Evolutionary conservation across 2,888 invertebrate species (phyloP), one percentile per base, ranked within the genome.

Genomic region (Platynereis dumerilii): DNA sequence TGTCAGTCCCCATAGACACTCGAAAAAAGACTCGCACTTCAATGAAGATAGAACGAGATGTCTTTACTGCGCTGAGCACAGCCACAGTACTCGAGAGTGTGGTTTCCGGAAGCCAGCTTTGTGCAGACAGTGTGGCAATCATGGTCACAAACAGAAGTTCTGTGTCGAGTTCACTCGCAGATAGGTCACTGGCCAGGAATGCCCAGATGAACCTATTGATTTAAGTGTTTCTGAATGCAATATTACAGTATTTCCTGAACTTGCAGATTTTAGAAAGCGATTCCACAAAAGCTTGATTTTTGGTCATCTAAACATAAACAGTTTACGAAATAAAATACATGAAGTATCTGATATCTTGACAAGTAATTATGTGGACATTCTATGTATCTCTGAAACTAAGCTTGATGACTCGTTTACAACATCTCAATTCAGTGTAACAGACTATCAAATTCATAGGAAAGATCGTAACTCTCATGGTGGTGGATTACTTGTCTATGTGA

Each of bases 211-310:
- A 34, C 5, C 5, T 34, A 5, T 34, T 12, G 7, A 34, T 7
- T 5, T 7, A 34, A 34, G 7, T 12, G 5, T 12, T 12, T n/a
- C n/a, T n/a, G n/a, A n/a, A n/a, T n/a, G 42, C 17, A 42, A 42
- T 42, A 10, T 42, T 12, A 10, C 42, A 10, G 17, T 42, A 17
- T 48, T 48, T n/a, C 48, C 48, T 48, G 20, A 48, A 12, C n/a
- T 48, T 20, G 20, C n/a, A 20, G 7, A 5, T 48, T 48, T 48
- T n/a, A 48, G 48, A n/a, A 48, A n/a, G 7, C 5, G 22, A 48
- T 22, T 20, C 48, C 48, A n/a, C 48, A 48, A n/a, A 48, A n/a
- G n/a, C 22, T 48, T 48, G n/a, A 48, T 48, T 5, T 20, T 48
- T 20, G 7, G 20, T 20, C 48, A 48, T 22, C 22, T 48, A n/a